phyloP scores from a whole-genome alignment of 2,797 vertebrate species.

The Schizothorax lantsangensis region DNA sequence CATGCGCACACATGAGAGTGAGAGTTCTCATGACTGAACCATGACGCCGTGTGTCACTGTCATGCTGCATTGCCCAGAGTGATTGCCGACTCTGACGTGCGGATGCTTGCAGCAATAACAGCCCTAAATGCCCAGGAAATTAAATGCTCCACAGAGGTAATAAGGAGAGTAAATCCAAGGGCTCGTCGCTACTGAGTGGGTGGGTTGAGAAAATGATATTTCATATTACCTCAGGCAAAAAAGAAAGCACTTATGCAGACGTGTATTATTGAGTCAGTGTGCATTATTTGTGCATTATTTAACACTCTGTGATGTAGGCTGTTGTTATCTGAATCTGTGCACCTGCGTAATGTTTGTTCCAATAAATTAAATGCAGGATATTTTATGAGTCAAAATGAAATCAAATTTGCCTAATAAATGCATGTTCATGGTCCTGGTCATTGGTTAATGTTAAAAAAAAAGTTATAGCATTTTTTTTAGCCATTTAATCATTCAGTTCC shows the following conservation, averaged over 20 bases:
- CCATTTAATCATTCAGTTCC: background rate
- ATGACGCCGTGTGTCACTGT: slow-evolving; percentile 65
- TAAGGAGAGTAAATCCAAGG: slow-evolving; percentile 72
- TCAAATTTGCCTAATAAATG: background rate
- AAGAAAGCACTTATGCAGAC: slow-evolving; percentile 37
- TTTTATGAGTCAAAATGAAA: background rate
- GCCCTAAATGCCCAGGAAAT: slow-evolving; percentile 72
- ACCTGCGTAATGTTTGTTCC: background rate
- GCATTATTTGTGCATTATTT: slow-evolving; percentile 47
- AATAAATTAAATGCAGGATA: background rate
- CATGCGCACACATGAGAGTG: slow-evolving; percentile 10
- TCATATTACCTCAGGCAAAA: slow-evolving; percentile 62
- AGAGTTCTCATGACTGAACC: slow-evolving; percentile 51
- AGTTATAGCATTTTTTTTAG: background rate
- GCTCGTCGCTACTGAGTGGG: slow-evolving; percentile 54
- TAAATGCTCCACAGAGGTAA: slow-evolving; percentile 68
- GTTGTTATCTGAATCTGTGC: background rate
- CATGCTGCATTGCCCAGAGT: slow-evolving; percentile 68
- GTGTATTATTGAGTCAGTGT: slow-evolving; percentile 30
- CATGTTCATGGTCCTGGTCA: background rate
- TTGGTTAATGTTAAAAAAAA: background rate
- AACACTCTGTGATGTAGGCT: slow-evolving; percentile 26
- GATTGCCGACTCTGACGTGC: slow-evolving; percentile 67
- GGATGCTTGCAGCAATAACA: slow-evolving; percentile 65
- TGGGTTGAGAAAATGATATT: slow-evolving; percentile 61